Conservation (phyloP, 2,797 vertebrate genomes). For the Falco berigora region DNA sequence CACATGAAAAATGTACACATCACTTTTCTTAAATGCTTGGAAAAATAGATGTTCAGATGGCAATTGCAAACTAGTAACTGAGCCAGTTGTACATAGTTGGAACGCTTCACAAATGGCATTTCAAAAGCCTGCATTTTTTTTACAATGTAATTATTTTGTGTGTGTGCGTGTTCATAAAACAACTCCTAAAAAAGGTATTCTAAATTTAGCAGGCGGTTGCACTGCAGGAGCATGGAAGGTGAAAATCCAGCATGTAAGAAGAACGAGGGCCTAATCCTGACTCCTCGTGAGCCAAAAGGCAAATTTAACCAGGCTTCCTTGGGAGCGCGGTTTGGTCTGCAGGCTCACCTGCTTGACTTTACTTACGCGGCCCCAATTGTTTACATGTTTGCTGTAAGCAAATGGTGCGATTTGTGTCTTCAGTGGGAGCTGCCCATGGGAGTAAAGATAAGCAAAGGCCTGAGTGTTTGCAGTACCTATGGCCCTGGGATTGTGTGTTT, state of each 20-base stretch:
- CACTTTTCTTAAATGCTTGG: slow-evolving; percentile 66
- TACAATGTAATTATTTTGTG: neutral
- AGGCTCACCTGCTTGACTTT: neutral
- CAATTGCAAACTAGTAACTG: slow-evolving; percentile 32
- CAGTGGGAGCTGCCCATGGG: neutral
- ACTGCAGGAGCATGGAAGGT: neutral
- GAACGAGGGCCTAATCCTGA: neutral
- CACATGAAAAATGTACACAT: slow-evolving; percentile 82
- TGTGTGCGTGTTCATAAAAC: neutral
- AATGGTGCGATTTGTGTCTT: neutral
- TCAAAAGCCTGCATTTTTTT: slow-evolving; percentile 9
- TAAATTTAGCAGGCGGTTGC: slow-evolving; percentile 27
- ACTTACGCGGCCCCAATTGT: neutral
- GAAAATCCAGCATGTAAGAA: neutral
- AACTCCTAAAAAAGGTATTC: slow-evolving; percentile 23
- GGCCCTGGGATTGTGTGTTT: neutral
- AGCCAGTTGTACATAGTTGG: slow-evolving; percentile 8
- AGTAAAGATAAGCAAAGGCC: neutral
- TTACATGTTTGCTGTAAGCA: neutral
- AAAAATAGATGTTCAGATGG: slow-evolving; percentile 73
- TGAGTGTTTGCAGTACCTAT: neutral
- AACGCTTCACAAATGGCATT: slow-evolving; percentile 52
- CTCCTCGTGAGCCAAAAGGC: neutral
- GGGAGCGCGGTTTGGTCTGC: neutral
- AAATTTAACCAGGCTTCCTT: neutral